Base-by-base conservation (phyloP, 2,113 vertebrate genomes). In the Hassar affinis region DNA sequence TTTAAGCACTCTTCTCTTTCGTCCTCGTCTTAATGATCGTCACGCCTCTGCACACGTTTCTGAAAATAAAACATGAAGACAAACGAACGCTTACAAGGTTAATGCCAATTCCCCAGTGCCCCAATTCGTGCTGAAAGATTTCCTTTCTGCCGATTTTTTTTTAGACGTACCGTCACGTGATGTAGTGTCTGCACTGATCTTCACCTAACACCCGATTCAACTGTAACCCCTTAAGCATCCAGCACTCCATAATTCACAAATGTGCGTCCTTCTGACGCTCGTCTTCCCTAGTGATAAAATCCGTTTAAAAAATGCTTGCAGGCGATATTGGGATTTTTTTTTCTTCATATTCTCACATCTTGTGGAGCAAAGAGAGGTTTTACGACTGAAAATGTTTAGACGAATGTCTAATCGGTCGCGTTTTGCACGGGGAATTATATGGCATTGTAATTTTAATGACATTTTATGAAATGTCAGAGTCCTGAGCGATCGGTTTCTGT, bases 361-460 rank as follows among this genome's bases (percentile, higher is more conserved):
- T 20, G 33, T 78, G n/a, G 33, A 59, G 35, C 27, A 20, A 22
- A 17, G 6, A 59, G 22, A 78, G 25, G 54, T 45, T 57, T 38
- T 78, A n/a, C n/a, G n/a, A 78, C 45, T 38, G 20, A 3, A 42
- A 17, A 12, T 22, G 47, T 51, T 52, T 56, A 18, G 27, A 61
- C 38, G 20, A 11, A 0, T 42, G 30, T 78, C 54, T 78, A 61
- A 78, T 59, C 18, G 54, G 33, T 78, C 9, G 11, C 18, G 4
- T 78, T 59, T n/a, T 61, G 74, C 74, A 10, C 35, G 11, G n/a
- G 11, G 74, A 76, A 35, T 33, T 4, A 59, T 10, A 59, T 27
- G n/a, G 35, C 33, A 1, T 59, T 78, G n/a, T 59, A 42, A 61
- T 78, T 61, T 78, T 78, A 61, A 78, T 27, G 76, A 45, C 54